A percentile compares a stretch with the other conserved stretches of the same genome.
Evolutionary conservation across 2,113 vertebrate genomes (phyloP).

Genomic region (Crotalus viridis): DNA sequence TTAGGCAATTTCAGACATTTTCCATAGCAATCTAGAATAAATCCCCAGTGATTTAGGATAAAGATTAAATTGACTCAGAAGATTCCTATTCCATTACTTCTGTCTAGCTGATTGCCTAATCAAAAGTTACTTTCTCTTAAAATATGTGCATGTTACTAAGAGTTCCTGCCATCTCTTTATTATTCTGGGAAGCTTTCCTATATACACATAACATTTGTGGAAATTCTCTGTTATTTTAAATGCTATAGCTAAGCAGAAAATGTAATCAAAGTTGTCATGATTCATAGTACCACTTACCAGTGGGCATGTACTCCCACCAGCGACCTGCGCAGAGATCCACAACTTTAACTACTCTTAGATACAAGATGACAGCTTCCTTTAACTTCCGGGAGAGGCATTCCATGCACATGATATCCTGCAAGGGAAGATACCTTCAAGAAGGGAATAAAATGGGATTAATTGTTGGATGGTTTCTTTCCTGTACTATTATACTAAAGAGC

Average conservation of each 20-base stretch:
- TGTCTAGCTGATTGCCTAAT: neutral
- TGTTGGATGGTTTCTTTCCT: constrained; percentile 10
- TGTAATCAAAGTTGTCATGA: neutral
- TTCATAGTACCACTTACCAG: constrained; percentile 76
- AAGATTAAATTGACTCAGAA: neutral
- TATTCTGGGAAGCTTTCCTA: neutral
- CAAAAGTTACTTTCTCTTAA: neutral
- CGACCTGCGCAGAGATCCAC: constrained; percentile 95
- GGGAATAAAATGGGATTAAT: constrained; percentile 61
- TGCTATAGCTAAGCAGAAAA: neutral
- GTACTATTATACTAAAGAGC: neutral
- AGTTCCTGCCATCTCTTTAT: neutral
- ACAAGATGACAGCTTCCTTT: constrained; percentile 92
- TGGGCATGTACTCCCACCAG: constrained; percentile 99
- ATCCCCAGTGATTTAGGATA: neutral
- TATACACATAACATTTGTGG: neutral
- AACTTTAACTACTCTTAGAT: constrained; percentile 93
- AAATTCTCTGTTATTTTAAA: neutral
- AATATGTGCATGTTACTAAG: neutral
- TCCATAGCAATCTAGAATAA: neutral
- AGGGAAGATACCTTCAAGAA: constrained; percentile 87
- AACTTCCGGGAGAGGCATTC: constrained; percentile 95
- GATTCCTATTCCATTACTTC: neutral
- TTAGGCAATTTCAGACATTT: neutral
- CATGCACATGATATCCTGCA: constrained; percentile 99